A percentile compares a stretch with the other conserved stretches of the same genome.
These are phyloP conservation scores for Phoenicopterus ruber DNA, from an alignment of 2,113 vertebrate species.

Conservation along the genomic window DNA sequence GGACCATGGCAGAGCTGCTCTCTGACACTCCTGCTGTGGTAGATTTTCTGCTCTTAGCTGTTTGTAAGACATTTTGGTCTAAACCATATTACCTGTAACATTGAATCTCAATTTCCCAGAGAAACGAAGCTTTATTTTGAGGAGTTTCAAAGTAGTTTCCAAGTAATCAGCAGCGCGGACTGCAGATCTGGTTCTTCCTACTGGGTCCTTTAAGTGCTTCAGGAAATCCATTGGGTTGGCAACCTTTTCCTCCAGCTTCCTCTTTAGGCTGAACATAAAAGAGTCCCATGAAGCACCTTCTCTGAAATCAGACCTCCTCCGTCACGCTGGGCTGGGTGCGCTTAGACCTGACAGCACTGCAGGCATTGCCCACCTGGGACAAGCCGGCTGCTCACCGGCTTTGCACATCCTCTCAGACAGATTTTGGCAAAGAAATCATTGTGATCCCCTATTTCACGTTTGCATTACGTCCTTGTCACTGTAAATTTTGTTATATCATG, in stretches of 20 bases:
- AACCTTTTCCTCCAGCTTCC: neutral
- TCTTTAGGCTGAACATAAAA: constrained; percentile 2
- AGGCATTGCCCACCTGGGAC: neutral
- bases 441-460: neutral
- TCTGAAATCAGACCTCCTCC: neutral
- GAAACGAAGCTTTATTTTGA: neutral
- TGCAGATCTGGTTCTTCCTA: constrained; percentile 35
- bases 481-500: neutral
- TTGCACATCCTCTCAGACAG: neutral
- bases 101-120: neutral
- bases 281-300: neutral
- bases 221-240: constrained; percentile 6
- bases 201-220: constrained; percentile 37
- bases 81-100: constrained; percentile 16
- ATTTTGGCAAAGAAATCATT: neutral
- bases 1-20: neutral
- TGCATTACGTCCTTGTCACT: neutral
- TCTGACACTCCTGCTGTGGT: neutral
- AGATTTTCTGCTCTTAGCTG: neutral
- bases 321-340: neutral
- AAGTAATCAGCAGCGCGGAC: constrained; percentile 25
- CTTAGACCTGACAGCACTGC: too few relatives aligned
- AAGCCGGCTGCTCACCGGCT: neutral
- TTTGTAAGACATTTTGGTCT: neutral
- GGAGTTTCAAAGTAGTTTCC: constrained; percentile 28